Conservation (phyloP, 2,888 invertebrate species). For the Sturmia bella region DNA sequence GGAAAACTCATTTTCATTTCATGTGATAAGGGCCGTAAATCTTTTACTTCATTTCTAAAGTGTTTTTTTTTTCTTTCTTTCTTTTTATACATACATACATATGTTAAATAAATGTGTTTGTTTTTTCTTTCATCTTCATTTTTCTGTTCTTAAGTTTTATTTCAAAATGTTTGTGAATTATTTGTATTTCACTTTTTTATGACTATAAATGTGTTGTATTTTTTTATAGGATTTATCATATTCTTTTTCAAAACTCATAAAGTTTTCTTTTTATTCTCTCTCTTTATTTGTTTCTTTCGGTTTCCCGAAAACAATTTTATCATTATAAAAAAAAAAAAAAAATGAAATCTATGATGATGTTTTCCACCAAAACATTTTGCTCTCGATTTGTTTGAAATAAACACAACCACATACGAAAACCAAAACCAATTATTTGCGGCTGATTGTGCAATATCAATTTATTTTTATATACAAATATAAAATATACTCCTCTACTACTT, state of each 20-base stretch:
- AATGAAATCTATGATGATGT: conserved; percentile 8
- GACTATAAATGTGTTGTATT: conserved; percentile 20
- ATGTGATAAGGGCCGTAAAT: background rate
- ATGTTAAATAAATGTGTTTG: conserved; percentile 60
- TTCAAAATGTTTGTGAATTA: conserved; percentile 58
- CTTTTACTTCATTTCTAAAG: background rate
- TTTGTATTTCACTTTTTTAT: conserved; percentile 17
- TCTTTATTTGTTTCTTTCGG: conserved; percentile 60
- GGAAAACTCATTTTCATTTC: background rate
- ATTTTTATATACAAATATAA: conserved; percentile 21
- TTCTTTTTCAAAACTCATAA: conserved; percentile 62
- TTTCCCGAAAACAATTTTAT: conserved; percentile 32
- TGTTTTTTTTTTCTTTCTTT: conserved; percentile 41
- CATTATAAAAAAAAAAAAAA: conserved; percentile 19
- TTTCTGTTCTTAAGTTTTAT: conserved; percentile 7
- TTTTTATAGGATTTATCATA: conserved; percentile 9
- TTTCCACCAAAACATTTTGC: background rate
- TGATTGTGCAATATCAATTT: conserved; percentile 21
- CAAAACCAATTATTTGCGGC: conserved; percentile 9
- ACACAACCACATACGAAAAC: conserved; percentile 22
- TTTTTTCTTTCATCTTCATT: too few species aligned
- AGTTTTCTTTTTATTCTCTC: conserved; percentile 61
- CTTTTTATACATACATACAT: too few species aligned
- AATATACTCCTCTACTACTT: conserved; percentile 38
- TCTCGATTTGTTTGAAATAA: background rate